Conservation (phyloP, 2,797 vertebrate genomes). For the Periophthalmus magnuspinnatus region DNA sequence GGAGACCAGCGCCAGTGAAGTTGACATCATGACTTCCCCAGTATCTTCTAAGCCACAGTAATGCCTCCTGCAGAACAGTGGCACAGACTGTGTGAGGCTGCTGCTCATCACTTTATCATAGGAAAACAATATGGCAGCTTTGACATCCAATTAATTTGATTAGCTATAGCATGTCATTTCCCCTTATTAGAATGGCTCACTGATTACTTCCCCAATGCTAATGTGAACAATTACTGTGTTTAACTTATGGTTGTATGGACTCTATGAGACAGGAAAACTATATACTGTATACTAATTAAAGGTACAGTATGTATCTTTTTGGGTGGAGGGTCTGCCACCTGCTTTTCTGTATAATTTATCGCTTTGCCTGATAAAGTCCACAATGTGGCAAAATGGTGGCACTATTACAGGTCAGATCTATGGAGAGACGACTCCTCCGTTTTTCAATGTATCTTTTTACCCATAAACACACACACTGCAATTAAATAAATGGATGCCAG, state of each 20-base stretch:
- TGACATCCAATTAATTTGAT: conserved; percentile 3
- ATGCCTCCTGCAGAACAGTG: background rate
- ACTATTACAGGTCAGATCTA: too few species aligned
- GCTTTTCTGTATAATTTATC: too few species aligned
- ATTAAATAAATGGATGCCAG: too few species aligned
- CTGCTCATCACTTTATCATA: background rate
- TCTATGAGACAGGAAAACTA: background rate
- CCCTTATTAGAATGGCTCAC: background rate
- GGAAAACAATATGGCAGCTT: conserved; percentile 2
- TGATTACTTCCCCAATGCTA: background rate
- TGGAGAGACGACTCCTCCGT: too few species aligned
- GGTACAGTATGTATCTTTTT: too few species aligned
- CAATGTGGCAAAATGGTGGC: too few species aligned
- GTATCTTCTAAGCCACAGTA: background rate
- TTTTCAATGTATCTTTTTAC: too few species aligned
- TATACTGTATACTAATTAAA: background rate
- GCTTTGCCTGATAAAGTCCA: too few species aligned
- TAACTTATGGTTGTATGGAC: background rate
- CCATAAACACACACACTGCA: too few species aligned
- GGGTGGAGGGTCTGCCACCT: background rate
- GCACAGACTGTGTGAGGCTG: background rate
- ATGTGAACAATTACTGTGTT: background rate
- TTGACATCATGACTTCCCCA: too few species aligned
- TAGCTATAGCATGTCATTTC: background rate
- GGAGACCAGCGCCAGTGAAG: too few species aligned